Evolutionary conservation across 2,888 invertebrate genomes (phyloP).

Genomic region (Xestia ashworthii): DNA sequence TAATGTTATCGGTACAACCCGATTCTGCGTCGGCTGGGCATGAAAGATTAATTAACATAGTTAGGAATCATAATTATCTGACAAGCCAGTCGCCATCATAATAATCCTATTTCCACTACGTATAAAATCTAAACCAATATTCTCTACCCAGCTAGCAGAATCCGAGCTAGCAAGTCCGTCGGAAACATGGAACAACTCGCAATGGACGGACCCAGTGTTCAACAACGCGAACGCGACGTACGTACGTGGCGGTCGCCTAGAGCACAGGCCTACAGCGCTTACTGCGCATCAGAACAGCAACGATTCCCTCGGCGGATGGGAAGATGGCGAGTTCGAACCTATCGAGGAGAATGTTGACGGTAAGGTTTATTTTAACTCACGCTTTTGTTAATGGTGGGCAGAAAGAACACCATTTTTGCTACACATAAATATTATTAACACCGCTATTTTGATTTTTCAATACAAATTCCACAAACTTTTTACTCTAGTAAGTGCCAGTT

Average conservation of each 20-base stretch:
- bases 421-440: background rate
- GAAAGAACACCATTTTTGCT: background rate
- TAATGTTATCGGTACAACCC: background rate
- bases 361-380: slow-evolving; percentile 63
- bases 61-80: no score
- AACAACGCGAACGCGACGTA: slow-evolving; percentile 81
- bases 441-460: background rate
- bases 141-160: slow-evolving; percentile 81
- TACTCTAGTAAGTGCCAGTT: background rate
- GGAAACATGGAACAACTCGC: slow-evolving; percentile 91
- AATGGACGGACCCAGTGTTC: slow-evolving; percentile 80
- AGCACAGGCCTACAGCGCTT: slow-evolving; percentile 76
- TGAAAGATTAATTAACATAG: background rate
- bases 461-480: background rate
- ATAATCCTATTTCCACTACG: background rate
- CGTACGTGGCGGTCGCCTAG: slow-evolving; percentile 74
- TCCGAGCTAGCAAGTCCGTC: slow-evolving; percentile 91
- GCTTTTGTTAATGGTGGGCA: background rate
- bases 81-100: background rate
- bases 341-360: slow-evolving; percentile 92
- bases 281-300: slow-evolving; percentile 87
- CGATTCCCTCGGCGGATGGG: slow-evolving; percentile 92
- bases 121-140: slow-evolving; percentile 37
- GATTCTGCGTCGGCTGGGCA: no score
- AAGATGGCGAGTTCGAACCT: slow-evolving; percentile 95